Conservation (phyloP, 2,113 vertebrate genomes). For the Carollia perspicillata region DNA sequence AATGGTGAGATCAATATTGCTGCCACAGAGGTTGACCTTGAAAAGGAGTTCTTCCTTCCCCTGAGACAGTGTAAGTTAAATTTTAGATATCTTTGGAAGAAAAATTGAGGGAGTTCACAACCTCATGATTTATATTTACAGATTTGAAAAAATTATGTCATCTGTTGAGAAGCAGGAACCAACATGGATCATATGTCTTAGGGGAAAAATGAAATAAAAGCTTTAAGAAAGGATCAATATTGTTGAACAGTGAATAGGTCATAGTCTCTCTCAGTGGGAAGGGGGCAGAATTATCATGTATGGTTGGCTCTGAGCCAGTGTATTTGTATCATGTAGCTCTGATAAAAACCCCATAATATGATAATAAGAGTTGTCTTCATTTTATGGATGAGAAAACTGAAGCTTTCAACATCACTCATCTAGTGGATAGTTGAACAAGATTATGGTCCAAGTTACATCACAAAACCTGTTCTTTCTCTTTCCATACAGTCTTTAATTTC, state of each 20-base stretch:
- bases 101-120: neutral
- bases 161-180: slow-evolving; percentile 1
- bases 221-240: neutral
- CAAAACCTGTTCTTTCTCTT: neutral
- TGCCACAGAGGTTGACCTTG: neutral
- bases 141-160: neutral
- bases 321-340: neutral
- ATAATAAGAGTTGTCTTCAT: neutral
- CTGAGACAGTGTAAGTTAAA: neutral
- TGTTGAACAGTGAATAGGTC: neutral
- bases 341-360: neutral
- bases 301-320: neutral
- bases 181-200: neutral
- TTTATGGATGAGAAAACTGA: neutral
- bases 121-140: neutral
- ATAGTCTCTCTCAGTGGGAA: neutral
- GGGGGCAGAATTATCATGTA: neutral
- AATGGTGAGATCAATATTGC: neutral
- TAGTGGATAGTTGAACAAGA: neutral
- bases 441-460: neutral
- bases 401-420: neutral
- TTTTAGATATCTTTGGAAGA: neutral
- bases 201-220: neutral
- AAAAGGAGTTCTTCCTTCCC: neutral
- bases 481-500: neutral